Conservation (phyloP, 2,797 vertebrate species). For the Squalus acanthias region DNA sequence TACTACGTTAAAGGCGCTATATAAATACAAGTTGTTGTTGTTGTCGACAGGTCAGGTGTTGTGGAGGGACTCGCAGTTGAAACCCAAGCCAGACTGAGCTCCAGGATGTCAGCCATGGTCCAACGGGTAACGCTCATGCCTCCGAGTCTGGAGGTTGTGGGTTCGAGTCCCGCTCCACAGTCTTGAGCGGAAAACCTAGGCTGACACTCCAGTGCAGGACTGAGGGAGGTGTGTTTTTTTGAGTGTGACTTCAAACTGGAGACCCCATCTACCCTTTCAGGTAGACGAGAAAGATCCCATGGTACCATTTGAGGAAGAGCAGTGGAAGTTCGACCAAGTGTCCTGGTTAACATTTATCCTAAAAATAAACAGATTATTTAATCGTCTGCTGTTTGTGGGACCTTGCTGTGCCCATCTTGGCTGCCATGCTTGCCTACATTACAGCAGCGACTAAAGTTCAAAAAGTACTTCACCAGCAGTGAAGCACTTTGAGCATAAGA, state of each 20-base stretch:
- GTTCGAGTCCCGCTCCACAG: not conserved
- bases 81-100: not conserved
- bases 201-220: not conserved
- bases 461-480: not conserved
- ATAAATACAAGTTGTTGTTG: too few relatives aligned
- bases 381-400: not conserved
- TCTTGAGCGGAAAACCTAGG: not conserved
- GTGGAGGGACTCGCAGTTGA: not conserved
- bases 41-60: not conserved
- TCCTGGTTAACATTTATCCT: not conserved
- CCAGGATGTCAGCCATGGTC: not conserved
- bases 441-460: not conserved
- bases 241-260: not conserved
- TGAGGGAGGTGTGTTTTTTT: not conserved
- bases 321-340: not conserved
- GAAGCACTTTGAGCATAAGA: not conserved
- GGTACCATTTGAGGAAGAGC: not conserved
- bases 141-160: not conserved
- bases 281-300: not conserved
- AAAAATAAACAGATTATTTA: not conserved
- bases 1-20: too few relatives aligned
- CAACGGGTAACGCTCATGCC: too few relatives aligned
- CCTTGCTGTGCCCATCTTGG: not conserved
- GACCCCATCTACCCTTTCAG: not conserved
- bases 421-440: not conserved